Evolutionary conservation across 2,888 invertebrate genomes (phyloP).

Genomic region (Eretmocerus hayati): DNA sequence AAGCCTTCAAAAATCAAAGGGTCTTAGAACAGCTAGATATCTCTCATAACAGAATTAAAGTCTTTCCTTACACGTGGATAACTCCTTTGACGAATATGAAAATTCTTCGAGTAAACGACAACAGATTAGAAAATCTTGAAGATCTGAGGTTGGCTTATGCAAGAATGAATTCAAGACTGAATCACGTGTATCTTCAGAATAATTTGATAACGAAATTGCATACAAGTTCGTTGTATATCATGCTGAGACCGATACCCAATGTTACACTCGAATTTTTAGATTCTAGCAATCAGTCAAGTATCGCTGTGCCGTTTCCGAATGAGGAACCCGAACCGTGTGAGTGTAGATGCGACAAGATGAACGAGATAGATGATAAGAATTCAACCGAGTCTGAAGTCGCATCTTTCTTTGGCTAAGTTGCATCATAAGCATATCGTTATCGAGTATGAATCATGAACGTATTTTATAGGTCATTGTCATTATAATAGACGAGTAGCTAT

Average conservation of each 20-base stretch:
- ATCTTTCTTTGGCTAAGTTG: too few relatives aligned
- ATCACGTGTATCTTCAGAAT: conserved; percentile 28
- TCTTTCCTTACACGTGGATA: conserved; percentile 23
- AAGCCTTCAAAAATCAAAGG: conserved; percentile 20
- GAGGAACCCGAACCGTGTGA: not conserved
- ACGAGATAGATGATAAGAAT: not conserved
- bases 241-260: not conserved
- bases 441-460: too few relatives aligned
- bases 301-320: too few relatives aligned
- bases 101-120: not conserved
- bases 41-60: conserved; percentile 24
- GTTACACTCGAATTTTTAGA: conserved; percentile 8
- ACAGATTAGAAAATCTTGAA: not conserved
- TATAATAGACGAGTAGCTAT: too few relatives aligned
- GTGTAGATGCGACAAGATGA: conserved; percentile 1
- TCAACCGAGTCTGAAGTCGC: too few relatives aligned
- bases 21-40: conserved; percentile 23
- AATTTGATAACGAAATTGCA: conserved; percentile 24
- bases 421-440: too few relatives aligned
- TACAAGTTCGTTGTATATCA: not conserved
- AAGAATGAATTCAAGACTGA: conserved; percentile 13
- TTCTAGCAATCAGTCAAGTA: not conserved
- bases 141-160: conserved; percentile 1
- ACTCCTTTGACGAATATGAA: not conserved
- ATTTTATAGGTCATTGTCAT: not conserved